Evolutionary conservation across 1,140 invertebrate species (phyloP).

Genomic region (Papilio polytes): DNA sequence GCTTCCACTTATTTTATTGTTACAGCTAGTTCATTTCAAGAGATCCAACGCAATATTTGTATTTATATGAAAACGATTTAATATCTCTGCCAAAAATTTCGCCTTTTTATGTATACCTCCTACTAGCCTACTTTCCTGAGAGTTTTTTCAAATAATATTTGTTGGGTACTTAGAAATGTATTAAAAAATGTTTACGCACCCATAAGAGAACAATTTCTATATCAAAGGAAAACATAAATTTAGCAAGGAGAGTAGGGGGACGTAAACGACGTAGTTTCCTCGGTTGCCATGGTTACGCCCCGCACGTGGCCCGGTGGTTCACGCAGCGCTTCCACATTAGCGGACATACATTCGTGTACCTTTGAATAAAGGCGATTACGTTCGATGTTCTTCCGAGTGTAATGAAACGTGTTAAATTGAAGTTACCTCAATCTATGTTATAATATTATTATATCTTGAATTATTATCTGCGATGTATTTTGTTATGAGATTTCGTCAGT

Average conservation of each 20-base stretch:
- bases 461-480: constrained; percentile 45
- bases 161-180: background rate
- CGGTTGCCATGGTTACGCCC: constrained; percentile 77
- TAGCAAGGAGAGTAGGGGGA: constrained; percentile 50
- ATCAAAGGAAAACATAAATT: constrained; percentile 33
- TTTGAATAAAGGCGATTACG: constrained; percentile 48
- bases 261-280: constrained; percentile 78
- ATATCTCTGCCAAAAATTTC: background rate
- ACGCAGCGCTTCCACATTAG: constrained; percentile 62
- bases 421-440: constrained; percentile 38
- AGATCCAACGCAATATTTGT: constrained; percentile 45
- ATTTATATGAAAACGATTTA: background rate
- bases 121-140: background rate
- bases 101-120: background rate
- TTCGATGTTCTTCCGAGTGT: constrained; percentile 56
- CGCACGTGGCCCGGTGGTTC: constrained; percentile 63
- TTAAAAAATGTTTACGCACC: background rate
- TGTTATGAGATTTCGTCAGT: constrained; percentile 58
- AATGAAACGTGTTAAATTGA: constrained; percentile 53
- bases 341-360: constrained; percentile 55
- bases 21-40: constrained; percentile 70
- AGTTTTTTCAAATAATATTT: background rate
- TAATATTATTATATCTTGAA: constrained; percentile 48
- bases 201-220: background rate
- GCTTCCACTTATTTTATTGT: constrained; percentile 79